A percentile compares a stretch with the other conserved stretches of the same genome.
Conservation (phyloP, 2,797 vertebrate species). For the Macrochelys suwanniensis region DNA sequence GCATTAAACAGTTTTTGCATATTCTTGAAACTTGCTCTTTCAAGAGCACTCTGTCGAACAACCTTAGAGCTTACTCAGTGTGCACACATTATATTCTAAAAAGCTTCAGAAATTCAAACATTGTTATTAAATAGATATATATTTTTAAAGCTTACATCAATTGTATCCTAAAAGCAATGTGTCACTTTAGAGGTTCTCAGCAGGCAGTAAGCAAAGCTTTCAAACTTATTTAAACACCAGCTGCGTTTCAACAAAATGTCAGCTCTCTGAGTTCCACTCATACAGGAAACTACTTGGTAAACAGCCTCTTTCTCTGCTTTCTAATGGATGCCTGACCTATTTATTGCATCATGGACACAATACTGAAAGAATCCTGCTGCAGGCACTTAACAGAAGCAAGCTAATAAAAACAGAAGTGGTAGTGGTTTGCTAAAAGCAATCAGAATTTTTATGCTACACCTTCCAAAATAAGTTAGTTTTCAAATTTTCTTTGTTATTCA, state of each 20-base stretch:
- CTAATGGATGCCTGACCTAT: constrained; percentile 80
- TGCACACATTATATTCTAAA: constrained; percentile 10
- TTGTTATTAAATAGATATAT: constrained; percentile 11
- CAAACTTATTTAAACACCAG: constrained; percentile 78
- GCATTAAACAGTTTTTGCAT: not conserved
- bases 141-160: constrained; percentile 48
- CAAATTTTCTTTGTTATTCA: not conserved
- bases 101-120: constrained; percentile 10
- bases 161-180: constrained; percentile 60
- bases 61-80: constrained; percentile 11
- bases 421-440: constrained; percentile 31
- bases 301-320: constrained; percentile 71
- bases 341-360: constrained; percentile 71
- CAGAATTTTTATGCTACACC: constrained; percentile 36
- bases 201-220: constrained; percentile 72
- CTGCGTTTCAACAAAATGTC: constrained; percentile 76
- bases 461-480: not conserved
- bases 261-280: constrained; percentile 67
- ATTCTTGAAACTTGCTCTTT: constrained; percentile 19
- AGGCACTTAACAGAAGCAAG: constrained; percentile 72
- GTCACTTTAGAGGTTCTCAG: constrained; percentile 62
- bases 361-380: constrained; percentile 71
- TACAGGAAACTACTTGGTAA: constrained; percentile 76
- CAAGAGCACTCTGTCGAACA: constrained; percentile 22
- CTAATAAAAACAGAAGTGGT: constrained; percentile 65